Percentiles rank a stretch among this genome's conserved stretches.
These are phyloP conservation scores for Aegypius monachus DNA, from an alignment of 2,113 vertebrate genomes.

Conservation along the genomic window DNA sequence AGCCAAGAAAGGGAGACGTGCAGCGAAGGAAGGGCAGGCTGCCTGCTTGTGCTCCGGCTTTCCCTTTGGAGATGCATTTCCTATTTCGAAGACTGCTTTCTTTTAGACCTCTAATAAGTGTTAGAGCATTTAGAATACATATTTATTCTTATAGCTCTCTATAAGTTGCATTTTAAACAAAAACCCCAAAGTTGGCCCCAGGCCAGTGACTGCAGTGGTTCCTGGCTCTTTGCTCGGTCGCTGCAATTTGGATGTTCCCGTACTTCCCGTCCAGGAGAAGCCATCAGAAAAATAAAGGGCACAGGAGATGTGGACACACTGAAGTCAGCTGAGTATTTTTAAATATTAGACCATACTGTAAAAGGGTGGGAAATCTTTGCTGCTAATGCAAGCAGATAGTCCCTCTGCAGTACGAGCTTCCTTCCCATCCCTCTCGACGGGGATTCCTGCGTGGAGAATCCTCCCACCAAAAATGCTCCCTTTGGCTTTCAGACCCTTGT, in stretches of 20 bases:
- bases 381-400: not conserved
- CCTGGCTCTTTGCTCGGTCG: not conserved
- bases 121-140: not conserved
- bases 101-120: not conserved
- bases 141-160: not conserved
- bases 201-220: not conserved
- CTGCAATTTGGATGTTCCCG: not conserved
- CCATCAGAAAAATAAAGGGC: not conserved
- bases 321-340: not conserved
- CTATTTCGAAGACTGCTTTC: not conserved
- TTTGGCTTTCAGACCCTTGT: not conserved
- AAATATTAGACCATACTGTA: not conserved
- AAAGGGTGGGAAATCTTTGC: not conserved
- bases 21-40: not conserved
- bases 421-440: fast-evolving
- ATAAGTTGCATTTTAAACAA: not conserved
- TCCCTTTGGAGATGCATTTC: not conserved
- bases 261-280: not conserved
- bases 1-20: not conserved
- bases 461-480: not conserved
- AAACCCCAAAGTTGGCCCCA: not conserved
- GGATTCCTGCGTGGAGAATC: not conserved
- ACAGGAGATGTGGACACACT: not conserved
- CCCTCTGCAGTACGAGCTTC: not conserved
- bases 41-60: not conserved